Percentiles rank a stretch among this genome's conserved stretches.
phyloP scores from a whole-genome alignment of 2,797 vertebrate genomes.

The Chelmon rostratus region DNA sequence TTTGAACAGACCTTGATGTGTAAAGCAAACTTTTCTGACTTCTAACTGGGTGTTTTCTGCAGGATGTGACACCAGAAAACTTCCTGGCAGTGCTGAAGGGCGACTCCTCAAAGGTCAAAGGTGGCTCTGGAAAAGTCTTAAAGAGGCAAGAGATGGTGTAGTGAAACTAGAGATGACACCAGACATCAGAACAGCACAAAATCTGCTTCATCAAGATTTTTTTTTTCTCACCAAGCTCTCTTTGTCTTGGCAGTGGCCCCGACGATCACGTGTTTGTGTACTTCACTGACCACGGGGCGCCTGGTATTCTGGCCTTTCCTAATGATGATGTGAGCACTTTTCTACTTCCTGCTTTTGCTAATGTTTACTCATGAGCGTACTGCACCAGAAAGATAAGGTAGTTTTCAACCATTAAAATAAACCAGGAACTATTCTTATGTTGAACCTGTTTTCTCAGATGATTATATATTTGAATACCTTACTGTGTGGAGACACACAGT shows the following conservation, averaged over 20 bases:
- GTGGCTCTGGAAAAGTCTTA: constrained; percentile 95
- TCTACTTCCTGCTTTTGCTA: constrained; percentile 24
- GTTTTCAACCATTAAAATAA: background rate
- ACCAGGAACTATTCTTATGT: background rate
- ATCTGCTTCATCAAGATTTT: constrained; percentile 8
- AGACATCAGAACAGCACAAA: background rate
- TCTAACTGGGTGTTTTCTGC: constrained; percentile 8
- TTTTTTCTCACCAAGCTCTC: background rate
- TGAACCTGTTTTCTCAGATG: background rate
- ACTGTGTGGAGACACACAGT: too few relatives aligned
- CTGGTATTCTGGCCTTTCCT: constrained; percentile 94
- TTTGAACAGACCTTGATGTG: background rate
- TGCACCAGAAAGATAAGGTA: too few relatives aligned
- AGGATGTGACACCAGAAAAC: constrained; percentile 94
- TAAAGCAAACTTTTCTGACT: background rate
- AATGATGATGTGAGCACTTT: constrained; percentile 89
- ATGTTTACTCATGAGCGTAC: background rate
- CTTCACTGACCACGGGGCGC: constrained; percentile 96
- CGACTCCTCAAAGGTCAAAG: constrained; percentile 85
- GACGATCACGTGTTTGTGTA: constrained; percentile 96
- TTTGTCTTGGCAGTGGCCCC: constrained; percentile 89
- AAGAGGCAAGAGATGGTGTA: constrained; percentile 86
- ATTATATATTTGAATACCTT: background rate
- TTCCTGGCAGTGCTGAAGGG: constrained; percentile 95
- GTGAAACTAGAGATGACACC: background rate